Percentiles rank a stretch among this genome's conserved stretches.
Conservation (phyloP, 2,888 invertebrate species). For the Gari tellinella region DNA sequence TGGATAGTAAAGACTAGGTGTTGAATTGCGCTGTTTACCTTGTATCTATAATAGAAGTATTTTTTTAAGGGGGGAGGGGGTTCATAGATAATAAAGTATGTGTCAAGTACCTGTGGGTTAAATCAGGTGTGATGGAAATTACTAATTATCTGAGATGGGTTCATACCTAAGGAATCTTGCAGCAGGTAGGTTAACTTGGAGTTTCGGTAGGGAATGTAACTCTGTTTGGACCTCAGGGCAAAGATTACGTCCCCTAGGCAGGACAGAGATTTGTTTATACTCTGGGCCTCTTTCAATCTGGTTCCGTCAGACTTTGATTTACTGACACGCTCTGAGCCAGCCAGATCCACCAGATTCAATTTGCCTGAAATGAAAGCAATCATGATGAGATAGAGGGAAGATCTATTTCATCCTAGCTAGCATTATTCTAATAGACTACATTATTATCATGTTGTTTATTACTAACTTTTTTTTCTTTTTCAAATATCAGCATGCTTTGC, state of each 20-base stretch:
- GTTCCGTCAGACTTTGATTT: constrained; percentile 85
- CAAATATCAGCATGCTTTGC: too few relatives aligned
- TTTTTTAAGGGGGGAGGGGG: too few relatives aligned
- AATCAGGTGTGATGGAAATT: too few relatives aligned
- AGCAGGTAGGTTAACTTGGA: constrained; percentile 86
- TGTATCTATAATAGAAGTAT: too few relatives aligned
- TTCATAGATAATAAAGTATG: too few relatives aligned
- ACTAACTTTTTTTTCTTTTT: too few relatives aligned
- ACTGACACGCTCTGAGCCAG: constrained; percentile 85
- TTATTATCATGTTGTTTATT: too few relatives aligned
- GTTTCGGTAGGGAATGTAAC: constrained; percentile 86
- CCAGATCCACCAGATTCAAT: constrained; percentile 85
- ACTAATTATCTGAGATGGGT: too few relatives aligned
- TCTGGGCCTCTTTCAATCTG: constrained; percentile 86
- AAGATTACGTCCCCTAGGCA: constrained; percentile 86
- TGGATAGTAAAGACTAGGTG: too few relatives aligned
- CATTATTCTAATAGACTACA: not conserved
- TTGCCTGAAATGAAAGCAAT: constrained; percentile 75
- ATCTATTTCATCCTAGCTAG: not conserved
- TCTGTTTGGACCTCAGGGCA: constrained; percentile 85
- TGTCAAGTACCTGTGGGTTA: too few relatives aligned
- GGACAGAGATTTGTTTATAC: constrained; percentile 86
- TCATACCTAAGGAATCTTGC: constrained; percentile 85
- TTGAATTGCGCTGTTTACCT: too few relatives aligned
- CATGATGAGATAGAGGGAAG: not conserved